phyloP scores from a whole-genome alignment of 2,888 invertebrate genomes.

The Pyrocoelia pectoralis region DNA sequence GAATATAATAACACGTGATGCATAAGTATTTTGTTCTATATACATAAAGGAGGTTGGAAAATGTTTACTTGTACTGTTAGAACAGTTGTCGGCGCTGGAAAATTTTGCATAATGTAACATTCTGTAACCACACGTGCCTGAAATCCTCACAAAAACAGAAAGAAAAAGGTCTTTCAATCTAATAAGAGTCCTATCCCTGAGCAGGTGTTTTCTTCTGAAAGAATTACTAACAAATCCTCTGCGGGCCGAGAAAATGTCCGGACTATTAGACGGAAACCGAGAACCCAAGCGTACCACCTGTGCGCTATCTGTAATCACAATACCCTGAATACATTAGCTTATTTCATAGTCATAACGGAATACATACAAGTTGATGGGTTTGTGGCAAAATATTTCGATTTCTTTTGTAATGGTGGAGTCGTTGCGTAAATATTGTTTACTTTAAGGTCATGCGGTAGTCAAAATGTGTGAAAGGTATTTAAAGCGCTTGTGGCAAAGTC shows the following conservation, averaged over 20 bases:
- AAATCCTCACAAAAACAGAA: constrained; percentile 36
- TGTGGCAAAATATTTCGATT: neutral
- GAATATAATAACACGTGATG: neutral
- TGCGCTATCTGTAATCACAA: constrained; percentile 41
- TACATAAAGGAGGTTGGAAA: neutral
- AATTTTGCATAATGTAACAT: constrained; percentile 2
- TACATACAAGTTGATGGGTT: constrained; percentile 14
- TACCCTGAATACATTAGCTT: constrained; percentile 33
- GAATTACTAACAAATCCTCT: constrained; percentile 42
- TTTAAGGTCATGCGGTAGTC: neutral
- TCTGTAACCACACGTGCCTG: constrained; percentile 23
- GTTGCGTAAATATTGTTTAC: neutral
- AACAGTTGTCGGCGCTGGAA: neutral
- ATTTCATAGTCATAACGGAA: constrained; percentile 18
- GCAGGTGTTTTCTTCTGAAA: constrained; percentile 41
- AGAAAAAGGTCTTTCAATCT: constrained; percentile 34
- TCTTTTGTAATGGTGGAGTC: no score
- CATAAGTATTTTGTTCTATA: neutral
- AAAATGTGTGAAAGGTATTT: neutral
- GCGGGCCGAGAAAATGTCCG: constrained; percentile 40
- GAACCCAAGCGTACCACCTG: constrained; percentile 39
- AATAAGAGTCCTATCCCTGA: constrained; percentile 40
- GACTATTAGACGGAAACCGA: constrained; percentile 41
- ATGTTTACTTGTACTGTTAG: neutral
- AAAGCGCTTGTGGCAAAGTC: neutral